Evolutionary conservation across 2,888 invertebrate species (phyloP).

Genomic region (Coremacera marginata): DNA sequence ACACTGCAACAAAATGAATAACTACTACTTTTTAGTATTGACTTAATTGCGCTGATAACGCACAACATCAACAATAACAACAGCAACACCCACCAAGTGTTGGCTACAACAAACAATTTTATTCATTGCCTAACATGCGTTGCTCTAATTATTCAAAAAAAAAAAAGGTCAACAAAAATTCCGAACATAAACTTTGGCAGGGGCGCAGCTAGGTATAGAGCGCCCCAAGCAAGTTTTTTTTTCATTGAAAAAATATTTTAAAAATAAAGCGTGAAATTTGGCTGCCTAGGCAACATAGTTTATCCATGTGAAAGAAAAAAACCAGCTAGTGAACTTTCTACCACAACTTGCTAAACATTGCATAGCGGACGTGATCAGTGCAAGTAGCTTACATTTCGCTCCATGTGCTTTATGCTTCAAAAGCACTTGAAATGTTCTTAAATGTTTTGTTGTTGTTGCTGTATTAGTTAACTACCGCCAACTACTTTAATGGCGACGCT

Average conservation of each 20-base stretch:
- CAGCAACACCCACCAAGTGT: too few relatives aligned
- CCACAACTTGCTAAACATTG: too few relatives aligned
- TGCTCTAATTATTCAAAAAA: slow-evolving; percentile 14
- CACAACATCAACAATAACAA: neutral
- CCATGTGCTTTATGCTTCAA: neutral
- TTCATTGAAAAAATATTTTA: neutral
- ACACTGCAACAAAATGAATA: neutral
- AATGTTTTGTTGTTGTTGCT: neutral
- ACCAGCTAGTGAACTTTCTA: too few relatives aligned
- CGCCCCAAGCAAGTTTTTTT: neutral
- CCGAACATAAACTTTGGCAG: too few relatives aligned
- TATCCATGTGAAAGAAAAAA: too few relatives aligned
- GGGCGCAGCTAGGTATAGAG: neutral
- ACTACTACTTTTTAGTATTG: neutral
- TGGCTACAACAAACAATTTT: slow-evolving; percentile 11
- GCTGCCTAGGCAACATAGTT: too few relatives aligned
- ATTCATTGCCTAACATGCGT: slow-evolving; percentile 19
- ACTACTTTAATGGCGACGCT: too few relatives aligned
- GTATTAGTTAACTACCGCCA: neutral
- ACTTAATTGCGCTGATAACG: neutral
- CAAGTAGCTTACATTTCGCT: too few relatives aligned
- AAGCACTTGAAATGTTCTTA: neutral
- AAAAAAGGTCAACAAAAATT: too few relatives aligned
- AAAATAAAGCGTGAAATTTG: too few relatives aligned
- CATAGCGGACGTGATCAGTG: too few relatives aligned